phyloP scores from a whole-genome alignment of 1,140 invertebrate genomes.

The Cydia fagiglandana region DNA sequence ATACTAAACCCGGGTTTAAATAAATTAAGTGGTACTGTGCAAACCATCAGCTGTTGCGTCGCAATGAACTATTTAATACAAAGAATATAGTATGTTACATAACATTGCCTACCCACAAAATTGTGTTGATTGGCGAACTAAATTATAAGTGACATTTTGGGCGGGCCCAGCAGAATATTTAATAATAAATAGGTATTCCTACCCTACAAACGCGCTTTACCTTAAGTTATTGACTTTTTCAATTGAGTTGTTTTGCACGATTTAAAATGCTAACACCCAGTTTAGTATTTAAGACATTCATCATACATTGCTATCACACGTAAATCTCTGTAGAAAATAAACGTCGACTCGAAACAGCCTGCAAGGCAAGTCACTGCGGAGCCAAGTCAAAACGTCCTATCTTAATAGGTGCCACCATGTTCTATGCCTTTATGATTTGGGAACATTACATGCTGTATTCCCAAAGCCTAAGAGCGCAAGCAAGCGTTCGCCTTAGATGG shows the following conservation, averaged over 20 bases:
- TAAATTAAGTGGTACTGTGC: no score
- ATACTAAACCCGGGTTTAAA: no score
- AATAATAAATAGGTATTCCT: no score
- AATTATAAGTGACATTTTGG: no score
- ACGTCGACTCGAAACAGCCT: conserved; percentile 1
- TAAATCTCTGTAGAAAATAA: conserved; percentile 20
- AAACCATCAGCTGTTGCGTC: no score
- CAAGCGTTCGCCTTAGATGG: neutral
- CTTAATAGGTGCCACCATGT: neutral
- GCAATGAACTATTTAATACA: no score
- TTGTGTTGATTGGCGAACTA: no score
- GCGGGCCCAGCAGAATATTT: no score
- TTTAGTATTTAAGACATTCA: neutral
- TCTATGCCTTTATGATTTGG: neutral
- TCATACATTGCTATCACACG: conserved; percentile 19
- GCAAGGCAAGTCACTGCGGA: neutral
- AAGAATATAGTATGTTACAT: no score
- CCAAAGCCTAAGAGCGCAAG: neutral
- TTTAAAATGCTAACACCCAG: neutral
- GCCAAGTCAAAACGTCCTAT: neutral
- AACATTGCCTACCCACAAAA: no score
- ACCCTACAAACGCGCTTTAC: no score
- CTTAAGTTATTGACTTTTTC: no score
- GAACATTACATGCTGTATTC: neutral
- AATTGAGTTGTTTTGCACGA: neutral